phyloP scores from a whole-genome alignment of 2,888 invertebrate species.

The Sesia bembeciformis region DNA sequence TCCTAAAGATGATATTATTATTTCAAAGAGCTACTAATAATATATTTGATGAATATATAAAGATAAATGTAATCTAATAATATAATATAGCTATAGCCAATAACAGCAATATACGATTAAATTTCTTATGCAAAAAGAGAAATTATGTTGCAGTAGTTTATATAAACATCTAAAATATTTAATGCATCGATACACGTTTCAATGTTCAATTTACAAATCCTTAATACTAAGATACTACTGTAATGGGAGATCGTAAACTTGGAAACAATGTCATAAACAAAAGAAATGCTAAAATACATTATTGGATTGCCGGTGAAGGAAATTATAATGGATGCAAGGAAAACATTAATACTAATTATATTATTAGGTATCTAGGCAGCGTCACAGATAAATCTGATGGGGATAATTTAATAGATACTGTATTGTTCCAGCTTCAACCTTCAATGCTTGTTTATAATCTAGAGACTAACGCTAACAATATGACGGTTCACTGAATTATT shows the following conservation, averaged over 20 bases:
- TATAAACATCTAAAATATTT: constrained; percentile 13
- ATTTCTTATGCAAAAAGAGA: too few species aligned
- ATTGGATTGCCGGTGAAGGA: too few species aligned
- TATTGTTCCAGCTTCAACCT: constrained; percentile 71
- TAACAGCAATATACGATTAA: too few species aligned
- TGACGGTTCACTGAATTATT: constrained; percentile 62
- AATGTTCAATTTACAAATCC: constrained; percentile 5
- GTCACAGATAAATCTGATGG: not conserved
- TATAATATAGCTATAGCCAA: too few species aligned
- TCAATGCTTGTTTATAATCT: constrained; percentile 23
- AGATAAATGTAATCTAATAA: too few species aligned
- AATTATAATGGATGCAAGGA: too few species aligned
- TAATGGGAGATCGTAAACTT: not conserved
- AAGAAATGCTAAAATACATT: not conserved
- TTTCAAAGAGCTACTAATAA: too few species aligned
- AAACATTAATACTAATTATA: too few species aligned
- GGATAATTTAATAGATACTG: constrained; percentile 7
- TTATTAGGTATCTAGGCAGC: too few species aligned
- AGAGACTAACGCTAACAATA: constrained; percentile 43
- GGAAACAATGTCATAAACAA: not conserved
- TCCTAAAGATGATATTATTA: too few species aligned
- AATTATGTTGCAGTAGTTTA: too few species aligned
- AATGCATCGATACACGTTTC: constrained; percentile 46
- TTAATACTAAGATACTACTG: not conserved
- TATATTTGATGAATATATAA: too few species aligned